Evolutionary conservation across 2,888 invertebrate species (phyloP).

Genomic region (Athetis lepigone): DNA sequence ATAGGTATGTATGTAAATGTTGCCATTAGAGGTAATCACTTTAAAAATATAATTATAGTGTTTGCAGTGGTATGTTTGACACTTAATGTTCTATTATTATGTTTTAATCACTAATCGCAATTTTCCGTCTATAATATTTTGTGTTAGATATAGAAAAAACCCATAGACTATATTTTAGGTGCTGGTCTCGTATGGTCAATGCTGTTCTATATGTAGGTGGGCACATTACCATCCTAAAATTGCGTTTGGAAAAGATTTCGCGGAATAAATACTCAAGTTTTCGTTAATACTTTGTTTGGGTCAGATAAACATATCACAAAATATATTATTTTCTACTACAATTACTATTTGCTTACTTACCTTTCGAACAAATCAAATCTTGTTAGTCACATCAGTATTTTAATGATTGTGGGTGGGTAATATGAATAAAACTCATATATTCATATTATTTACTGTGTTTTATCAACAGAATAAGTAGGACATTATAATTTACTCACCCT

Average conservation of each 20-base stretch:
- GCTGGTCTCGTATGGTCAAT: slow-evolving; percentile 9
- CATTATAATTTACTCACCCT: slow-evolving; percentile 63
- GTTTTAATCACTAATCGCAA: slow-evolving; percentile 32
- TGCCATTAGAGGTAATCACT: slow-evolving; percentile 32
- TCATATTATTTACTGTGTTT: slow-evolving; percentile 57
- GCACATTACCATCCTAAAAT: not conserved
- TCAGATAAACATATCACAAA: not conserved
- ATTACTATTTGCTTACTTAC: slow-evolving; percentile 17
- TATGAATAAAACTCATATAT: slow-evolving; percentile 56
- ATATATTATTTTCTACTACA: slow-evolving; percentile 1
- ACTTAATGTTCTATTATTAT: slow-evolving; percentile 20
- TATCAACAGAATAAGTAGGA: slow-evolving; percentile 53
- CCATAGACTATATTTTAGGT: slow-evolving; percentile 9
- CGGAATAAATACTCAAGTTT: slow-evolving; percentile 2
- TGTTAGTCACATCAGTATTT: slow-evolving; percentile 1
- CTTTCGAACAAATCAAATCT: slow-evolving; percentile 29
- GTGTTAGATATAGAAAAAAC: slow-evolving; percentile 22
- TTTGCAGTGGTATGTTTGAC: slow-evolving; percentile 23
- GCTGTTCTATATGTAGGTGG: slow-evolving; percentile 20
- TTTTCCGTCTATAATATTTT: slow-evolving; percentile 32
- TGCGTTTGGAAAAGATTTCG: not conserved
- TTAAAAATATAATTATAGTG: slow-evolving; percentile 21
- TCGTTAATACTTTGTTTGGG: not conserved
- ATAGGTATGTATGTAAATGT: slow-evolving; percentile 17
- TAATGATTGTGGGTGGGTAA: slow-evolving; percentile 9